These are phyloP conservation scores for Maniola jurtina DNA, from an alignment of 1,140 invertebrate species.

Conservation along the genomic window DNA sequence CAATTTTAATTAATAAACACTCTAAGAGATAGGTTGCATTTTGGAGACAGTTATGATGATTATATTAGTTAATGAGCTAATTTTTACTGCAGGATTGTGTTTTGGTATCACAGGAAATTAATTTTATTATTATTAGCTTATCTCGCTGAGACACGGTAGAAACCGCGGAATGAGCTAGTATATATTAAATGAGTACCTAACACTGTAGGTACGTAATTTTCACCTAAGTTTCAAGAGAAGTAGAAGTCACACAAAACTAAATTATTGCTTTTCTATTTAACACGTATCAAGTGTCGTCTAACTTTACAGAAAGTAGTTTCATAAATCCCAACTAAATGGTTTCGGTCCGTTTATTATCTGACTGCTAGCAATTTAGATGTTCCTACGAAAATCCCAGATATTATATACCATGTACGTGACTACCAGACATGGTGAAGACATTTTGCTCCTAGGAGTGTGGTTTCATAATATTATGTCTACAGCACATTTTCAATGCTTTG, in stretches of 20 bases:
- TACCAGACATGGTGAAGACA: not conserved
- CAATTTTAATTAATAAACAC: too few relatives aligned
- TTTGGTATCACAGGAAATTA: too few relatives aligned
- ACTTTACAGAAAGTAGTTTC: constrained; percentile 11
- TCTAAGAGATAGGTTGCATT: too few relatives aligned
- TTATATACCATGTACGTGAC: constrained; percentile 10
- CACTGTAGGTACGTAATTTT: not conserved
- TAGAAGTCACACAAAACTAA: constrained; percentile 12
- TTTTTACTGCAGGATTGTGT: too few relatives aligned
- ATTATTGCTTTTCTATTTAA: constrained; percentile 9
- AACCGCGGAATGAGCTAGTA: too few relatives aligned
- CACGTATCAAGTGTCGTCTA: constrained; percentile 10
- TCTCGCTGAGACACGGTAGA: too few relatives aligned
- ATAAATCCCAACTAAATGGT: constrained; percentile 13
- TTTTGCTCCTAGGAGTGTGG: not conserved
- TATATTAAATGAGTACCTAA: not conserved
- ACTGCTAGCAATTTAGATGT: constrained; percentile 9
- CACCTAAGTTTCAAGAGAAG: constrained; percentile 1
- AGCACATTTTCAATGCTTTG: constrained; percentile 9
- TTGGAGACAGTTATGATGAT: too few relatives aligned
- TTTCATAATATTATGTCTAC: not conserved
- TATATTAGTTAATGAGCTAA: too few relatives aligned
- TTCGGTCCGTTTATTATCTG: constrained; percentile 14
- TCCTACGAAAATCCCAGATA: constrained; percentile 5
- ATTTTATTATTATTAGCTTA: too few relatives aligned